These are phyloP conservation scores for Glyptemys insculpta DNA, from an alignment of 2,797 vertebrate species.

Conservation along the genomic window DNA sequence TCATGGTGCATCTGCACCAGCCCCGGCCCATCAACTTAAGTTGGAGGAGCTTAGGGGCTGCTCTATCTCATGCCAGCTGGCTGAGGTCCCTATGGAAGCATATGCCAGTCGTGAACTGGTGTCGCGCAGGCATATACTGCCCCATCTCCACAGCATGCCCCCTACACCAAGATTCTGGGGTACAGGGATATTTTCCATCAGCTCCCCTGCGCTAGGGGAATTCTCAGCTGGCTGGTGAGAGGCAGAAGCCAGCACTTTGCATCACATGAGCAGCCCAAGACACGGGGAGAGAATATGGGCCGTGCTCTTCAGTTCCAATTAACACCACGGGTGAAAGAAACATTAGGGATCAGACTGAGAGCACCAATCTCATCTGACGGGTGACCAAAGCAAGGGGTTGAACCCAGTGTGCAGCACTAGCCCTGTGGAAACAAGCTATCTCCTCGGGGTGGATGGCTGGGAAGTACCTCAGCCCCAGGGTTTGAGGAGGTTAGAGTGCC, in stretches of 20 bases:
- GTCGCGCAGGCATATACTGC: background rate
- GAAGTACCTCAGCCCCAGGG: background rate
- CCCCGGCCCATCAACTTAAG: accelerated
- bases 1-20: background rate
- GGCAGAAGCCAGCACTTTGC: background rate
- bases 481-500: background rate
- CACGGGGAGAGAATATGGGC: background rate
- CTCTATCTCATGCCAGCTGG: accelerated
- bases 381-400: background rate
- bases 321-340: no score
- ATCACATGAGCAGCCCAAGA: background rate
- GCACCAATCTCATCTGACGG: background rate
- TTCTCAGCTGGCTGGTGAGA: background rate
- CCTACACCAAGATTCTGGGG: background rate
- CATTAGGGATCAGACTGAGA: background rate
- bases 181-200: background rate
- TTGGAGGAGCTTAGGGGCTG: accelerated
- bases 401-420: background rate
- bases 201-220: background rate
- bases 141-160: background rate
- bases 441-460: background rate
- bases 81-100: accelerated
- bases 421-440: background rate
- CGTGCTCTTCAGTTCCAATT: background rate
- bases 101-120: accelerated